phyloP scores from a whole-genome alignment of 2,888 invertebrate species.

The Empis stercorea region DNA sequence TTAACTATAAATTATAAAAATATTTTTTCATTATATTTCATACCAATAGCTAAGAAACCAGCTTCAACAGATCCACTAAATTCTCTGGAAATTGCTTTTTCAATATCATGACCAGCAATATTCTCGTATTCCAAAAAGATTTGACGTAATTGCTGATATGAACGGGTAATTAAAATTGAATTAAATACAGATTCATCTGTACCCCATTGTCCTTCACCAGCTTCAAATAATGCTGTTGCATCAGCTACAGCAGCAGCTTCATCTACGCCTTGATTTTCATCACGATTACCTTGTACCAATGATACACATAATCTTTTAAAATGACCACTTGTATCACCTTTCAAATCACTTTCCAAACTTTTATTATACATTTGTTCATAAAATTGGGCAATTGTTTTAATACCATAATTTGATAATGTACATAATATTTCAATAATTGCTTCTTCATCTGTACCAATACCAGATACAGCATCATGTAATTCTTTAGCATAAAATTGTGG shows the following conservation, averaged over 20 bases:
- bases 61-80: slow-evolving; percentile 79
- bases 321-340: slow-evolving; percentile 90
- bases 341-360: slow-evolving; percentile 70
- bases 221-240: slow-evolving; percentile 62
- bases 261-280: slow-evolving; percentile 76
- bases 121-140: slow-evolving; percentile 78
- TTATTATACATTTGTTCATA: slow-evolving; percentile 76
- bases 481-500: slow-evolving; percentile 86
- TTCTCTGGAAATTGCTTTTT: slow-evolving; percentile 72
- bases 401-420: slow-evolving; percentile 81
- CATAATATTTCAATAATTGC: slow-evolving; percentile 87
- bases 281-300: slow-evolving; percentile 74
- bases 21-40: slow-evolving; percentile 20
- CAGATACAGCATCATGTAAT: slow-evolving; percentile 73
- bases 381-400: slow-evolving; percentile 69
- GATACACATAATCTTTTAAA: slow-evolving; percentile 86
- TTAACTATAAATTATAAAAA: background rate
- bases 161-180: slow-evolving; percentile 71
- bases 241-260: slow-evolving; percentile 67
- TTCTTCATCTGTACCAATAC: slow-evolving; percentile 79
- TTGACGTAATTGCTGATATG: slow-evolving; percentile 76
- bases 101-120: slow-evolving; percentile 68
- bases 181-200: slow-evolving; percentile 86
- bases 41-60: slow-evolving; percentile 79
- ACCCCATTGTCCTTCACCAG: slow-evolving; percentile 78